phyloP scores from a whole-genome alignment of 64 coral and sea anemone species.

The Hydrozoanthus tunicans region DNA sequence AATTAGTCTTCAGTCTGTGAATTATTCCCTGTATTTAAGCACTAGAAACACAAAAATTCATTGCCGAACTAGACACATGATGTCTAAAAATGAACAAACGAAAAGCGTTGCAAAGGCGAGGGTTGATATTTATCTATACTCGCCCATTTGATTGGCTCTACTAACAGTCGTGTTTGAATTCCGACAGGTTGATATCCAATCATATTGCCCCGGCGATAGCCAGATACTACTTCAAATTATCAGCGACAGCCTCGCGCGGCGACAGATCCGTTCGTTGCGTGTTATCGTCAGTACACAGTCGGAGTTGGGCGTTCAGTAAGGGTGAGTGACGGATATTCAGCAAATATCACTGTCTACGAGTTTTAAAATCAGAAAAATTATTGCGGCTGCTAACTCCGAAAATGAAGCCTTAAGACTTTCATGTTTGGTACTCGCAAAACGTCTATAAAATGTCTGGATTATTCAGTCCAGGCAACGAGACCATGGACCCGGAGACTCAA shows the following conservation, averaged over 20 bases:
- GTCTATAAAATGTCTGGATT: slow-evolving; percentile 31
- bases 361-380: neutral
- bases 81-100: slow-evolving; percentile 61
- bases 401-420: neutral
- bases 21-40: too few relatives aligned
- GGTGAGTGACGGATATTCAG: slow-evolving; percentile 11
- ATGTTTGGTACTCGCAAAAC: slow-evolving; percentile 4
- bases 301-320: slow-evolving; percentile 41
- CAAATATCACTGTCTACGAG: slow-evolving; percentile 5
- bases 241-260: slow-evolving; percentile 71
- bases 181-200: slow-evolving; percentile 92
- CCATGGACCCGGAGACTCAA: neutral
- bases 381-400: neutral
- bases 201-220: slow-evolving; percentile 43
- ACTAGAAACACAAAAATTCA: too few relatives aligned
- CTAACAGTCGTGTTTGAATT: slow-evolving; percentile 78
- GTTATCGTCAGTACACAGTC: slow-evolving; percentile 56
- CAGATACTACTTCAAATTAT: slow-evolving; percentile 76
- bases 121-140: slow-evolving; percentile 44
- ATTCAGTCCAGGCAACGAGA: neutral
- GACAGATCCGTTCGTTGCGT: slow-evolving; percentile 62
- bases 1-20: too few relatives aligned
- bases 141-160: slow-evolving; percentile 62
- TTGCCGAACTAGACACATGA: too few relatives aligned
- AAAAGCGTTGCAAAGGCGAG: slow-evolving; percentile 57